Conservation (phyloP, 2,797 vertebrate genomes). For the Phylloscopus collybita region DNA sequence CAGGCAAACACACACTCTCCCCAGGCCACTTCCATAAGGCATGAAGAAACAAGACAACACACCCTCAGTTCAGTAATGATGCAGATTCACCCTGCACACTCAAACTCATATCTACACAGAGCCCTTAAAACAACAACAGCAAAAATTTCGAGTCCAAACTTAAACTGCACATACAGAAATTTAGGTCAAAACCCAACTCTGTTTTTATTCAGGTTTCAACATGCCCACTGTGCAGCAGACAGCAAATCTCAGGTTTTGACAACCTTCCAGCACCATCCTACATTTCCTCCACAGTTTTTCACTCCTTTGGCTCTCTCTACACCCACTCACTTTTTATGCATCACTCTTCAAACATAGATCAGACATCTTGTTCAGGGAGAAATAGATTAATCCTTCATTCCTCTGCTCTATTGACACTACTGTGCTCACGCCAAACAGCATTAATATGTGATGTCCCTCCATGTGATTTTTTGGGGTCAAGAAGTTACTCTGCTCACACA, state of each 20-base stretch:
- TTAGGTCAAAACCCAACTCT: conserved; percentile 37
- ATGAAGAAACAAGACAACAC: not conserved
- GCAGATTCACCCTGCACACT: not conserved
- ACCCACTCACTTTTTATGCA: conserved; percentile 55
- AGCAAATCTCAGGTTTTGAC: conserved; percentile 40
- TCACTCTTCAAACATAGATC: conserved; percentile 4
- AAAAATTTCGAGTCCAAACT: not conserved
- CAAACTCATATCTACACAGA: not conserved
- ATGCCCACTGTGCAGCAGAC: conserved; percentile 22
- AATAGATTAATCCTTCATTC: not conserved
- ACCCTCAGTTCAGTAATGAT: not conserved
- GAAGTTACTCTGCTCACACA: not conserved
- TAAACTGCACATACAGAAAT: not conserved
- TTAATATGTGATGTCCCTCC: not conserved
- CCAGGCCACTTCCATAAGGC: not conserved
- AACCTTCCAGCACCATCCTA: conserved; percentile 58
- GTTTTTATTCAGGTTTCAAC: conserved; percentile 49
- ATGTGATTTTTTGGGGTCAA: not conserved
- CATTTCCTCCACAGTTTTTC: conserved; percentile 51
- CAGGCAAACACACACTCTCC: not conserved
- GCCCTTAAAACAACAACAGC: not conserved
- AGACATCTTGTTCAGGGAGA: not conserved
- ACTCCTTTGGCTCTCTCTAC: conserved; percentile 53
- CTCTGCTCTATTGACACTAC: not conserved
- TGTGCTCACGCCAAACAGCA: not conserved